Percentiles rank a stretch among this genome's conserved stretches.
Conservation (phyloP, 2,888 invertebrate species). For the Rosalia funebris region DNA sequence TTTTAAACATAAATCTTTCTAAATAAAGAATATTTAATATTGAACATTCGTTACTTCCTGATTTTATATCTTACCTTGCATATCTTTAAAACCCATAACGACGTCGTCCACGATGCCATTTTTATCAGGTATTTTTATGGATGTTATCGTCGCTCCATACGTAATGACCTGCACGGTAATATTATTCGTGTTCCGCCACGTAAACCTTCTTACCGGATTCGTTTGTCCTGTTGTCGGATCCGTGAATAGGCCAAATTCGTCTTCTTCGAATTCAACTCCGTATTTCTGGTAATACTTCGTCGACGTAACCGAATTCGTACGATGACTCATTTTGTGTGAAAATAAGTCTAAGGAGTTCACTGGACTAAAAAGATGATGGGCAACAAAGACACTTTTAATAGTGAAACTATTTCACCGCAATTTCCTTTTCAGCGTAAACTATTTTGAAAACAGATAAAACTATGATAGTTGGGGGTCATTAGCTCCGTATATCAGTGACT, state of each 20-base stretch:
- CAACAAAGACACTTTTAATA: not conserved
- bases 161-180: conserved; percentile 77
- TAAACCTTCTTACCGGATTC: conserved; percentile 70
- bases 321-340: conserved; percentile 4
- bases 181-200: conserved; percentile 74
- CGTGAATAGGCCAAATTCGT: conserved; percentile 57
- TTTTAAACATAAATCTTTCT: too few relatives aligned
- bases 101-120: conserved; percentile 80
- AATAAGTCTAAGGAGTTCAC: not conserved
- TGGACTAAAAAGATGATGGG: not conserved
- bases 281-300: conserved; percentile 32
- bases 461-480: conserved; percentile 12
- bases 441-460: not conserved
- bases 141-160: conserved; percentile 87
- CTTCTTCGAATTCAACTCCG: conserved; percentile 57
- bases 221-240: conserved; percentile 57
- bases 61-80: conserved; percentile 80
- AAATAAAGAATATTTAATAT: too few relatives aligned
- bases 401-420: conserved; percentile 4
- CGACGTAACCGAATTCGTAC: conserved; percentile 1
- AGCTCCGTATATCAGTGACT: conserved; percentile 15
- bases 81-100: conserved; percentile 83
- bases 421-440: conserved; percentile 2
- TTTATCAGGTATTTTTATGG: conserved; percentile 81
- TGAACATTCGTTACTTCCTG: too few relatives aligned